Base-by-base conservation (phyloP, 53 echinoderm and acorn worm species). In the Arbacia lixula region DNA sequence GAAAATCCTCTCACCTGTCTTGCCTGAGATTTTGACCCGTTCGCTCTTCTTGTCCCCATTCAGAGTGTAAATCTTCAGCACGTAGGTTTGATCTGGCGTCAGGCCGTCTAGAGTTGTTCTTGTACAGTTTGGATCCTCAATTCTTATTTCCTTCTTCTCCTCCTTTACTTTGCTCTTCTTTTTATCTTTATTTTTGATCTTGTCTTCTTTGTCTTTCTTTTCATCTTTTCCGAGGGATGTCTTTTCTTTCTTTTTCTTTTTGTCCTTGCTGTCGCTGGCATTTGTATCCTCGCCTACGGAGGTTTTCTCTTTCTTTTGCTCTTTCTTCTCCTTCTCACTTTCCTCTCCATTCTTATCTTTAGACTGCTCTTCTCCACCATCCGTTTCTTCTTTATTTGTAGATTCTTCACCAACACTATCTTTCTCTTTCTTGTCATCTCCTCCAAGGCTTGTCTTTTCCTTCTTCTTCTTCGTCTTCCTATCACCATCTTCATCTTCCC, bases 11-110 rank as follows among this genome's bases (percentile, higher is more conserved):
- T 87, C 56, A 95, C 95, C 88, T 75, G 95, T 95, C 64, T 72
- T 68, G 28, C 78, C 86, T 3, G 71, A 82, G 2, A 95, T 51
- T 14, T 86, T 90, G 41, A 86, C 76, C 40, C 88, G 83, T 10
- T 95, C 90, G 38, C 95, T 90, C 69, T 90, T 86, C 58, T 88
- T 86, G 5, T 92, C 88, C 39, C 71, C 90, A 86, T 90, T 88
- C 33, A 79, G 20, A 29, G 92, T 74, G 53, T 88, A 95, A 63
- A 95, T 95, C 73, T 92, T 89, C 8, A 95, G n/a, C 27, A 75
- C 55, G 55, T 95, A 95, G 33, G 90, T 80, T 21, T 60, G 63
- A 16, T 89, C 92, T 9, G 92, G 92, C 4, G 41, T 54, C 43
- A 95, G 53, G 5, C 83, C 86, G 27, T 90, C 84, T 78, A 95